phyloP scores from a whole-genome alignment of 2,797 vertebrate species.

The Basileuterus tristriatus region DNA sequence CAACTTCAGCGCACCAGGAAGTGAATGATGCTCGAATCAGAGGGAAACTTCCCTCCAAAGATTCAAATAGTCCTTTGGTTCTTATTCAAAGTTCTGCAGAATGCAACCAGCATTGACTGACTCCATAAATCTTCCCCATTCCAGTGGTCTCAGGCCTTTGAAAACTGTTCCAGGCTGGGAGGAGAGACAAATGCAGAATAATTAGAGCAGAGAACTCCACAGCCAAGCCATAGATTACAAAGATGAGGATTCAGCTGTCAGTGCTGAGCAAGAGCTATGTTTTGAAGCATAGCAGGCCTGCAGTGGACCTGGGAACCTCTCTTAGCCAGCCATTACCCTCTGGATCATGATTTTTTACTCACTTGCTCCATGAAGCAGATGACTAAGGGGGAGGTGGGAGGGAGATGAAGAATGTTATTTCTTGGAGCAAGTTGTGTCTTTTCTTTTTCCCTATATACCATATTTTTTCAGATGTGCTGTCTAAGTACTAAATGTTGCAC shows the following conservation, averaged over 20 bases:
- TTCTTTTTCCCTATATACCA: not conserved
- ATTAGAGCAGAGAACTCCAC: slow-evolving; percentile 6
- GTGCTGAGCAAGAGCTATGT: not conserved
- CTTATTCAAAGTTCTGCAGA: not conserved
- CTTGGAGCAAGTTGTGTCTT: not conserved
- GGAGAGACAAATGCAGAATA: not conserved
- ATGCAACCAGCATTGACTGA: not conserved
- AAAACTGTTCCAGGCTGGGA: not conserved
- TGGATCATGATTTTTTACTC: slow-evolving; percentile 9
- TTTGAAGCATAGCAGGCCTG: not conserved
- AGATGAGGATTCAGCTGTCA: not conserved
- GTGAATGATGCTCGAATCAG: not conserved
- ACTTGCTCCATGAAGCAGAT: not conserved
- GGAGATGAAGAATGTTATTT: not conserved
- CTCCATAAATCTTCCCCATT: slow-evolving; percentile 4
- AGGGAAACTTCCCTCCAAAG: not conserved
- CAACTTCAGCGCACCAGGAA: not conserved
- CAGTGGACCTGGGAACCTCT: not conserved
- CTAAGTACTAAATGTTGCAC: not conserved
- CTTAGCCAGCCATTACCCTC: not conserved
- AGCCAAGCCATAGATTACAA: not conserved
- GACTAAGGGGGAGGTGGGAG: not conserved
- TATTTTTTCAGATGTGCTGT: not conserved
- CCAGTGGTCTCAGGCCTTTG: not conserved
- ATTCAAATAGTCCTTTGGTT: not conserved